These are phyloP conservation scores for Chrysopa pallens DNA, from an alignment of 1,140 invertebrate genomes.

Conservation along the genomic window DNA sequence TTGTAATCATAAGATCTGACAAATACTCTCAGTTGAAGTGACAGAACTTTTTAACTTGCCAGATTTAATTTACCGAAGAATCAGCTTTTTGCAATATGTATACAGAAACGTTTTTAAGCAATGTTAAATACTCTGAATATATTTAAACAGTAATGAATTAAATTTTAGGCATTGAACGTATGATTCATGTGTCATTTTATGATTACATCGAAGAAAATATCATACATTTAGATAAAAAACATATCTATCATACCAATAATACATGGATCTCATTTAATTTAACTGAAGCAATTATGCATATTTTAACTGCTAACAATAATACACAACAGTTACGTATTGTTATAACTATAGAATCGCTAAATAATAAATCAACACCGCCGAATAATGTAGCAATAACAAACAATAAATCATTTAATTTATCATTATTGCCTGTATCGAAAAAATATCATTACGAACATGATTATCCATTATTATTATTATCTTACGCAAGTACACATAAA, in stretches of 20 bases:
- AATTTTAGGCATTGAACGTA: constrained; percentile 11
- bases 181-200: constrained; percentile 13
- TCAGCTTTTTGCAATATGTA: no score
- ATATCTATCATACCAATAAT: constrained; percentile 15
- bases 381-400: not conserved
- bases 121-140: no score
- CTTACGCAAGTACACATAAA: constrained; percentile 9
- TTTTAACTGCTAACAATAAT: constrained; percentile 7
- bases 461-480: constrained; percentile 17
- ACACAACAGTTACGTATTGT: no score
- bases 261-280: constrained; percentile 19
- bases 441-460: constrained; percentile 12
- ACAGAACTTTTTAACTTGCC: no score
- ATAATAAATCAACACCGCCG: no score
- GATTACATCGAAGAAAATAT: constrained; percentile 10
- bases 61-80: no score
- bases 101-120: no score
- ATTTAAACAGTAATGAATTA: not conserved
- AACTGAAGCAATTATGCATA: constrained; percentile 11
- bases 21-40: no score
- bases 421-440: constrained; percentile 14
- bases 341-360: no score
- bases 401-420: constrained; percentile 12
- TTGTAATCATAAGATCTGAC: no score
- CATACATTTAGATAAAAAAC: constrained; percentile 7